Percentiles rank a stretch among this genome's conserved stretches.
These are phyloP conservation scores for Python bivittatus DNA, from an alignment of 2,113 vertebrate species.

Conservation along the genomic window DNA sequence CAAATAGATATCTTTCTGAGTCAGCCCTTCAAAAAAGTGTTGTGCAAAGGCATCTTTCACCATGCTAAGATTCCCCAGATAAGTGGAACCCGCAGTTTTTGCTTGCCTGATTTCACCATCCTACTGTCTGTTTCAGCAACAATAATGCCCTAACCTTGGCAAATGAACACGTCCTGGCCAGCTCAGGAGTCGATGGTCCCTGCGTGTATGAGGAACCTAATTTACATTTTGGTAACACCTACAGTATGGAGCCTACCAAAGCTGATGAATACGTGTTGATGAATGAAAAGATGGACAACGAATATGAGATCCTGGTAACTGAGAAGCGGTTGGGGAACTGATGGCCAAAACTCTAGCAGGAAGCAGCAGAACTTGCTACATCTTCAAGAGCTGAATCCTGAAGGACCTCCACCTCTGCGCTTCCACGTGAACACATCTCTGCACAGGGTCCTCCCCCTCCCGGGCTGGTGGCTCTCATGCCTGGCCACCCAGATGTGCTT, in stretches of 20 bases:
- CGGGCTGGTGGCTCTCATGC: neutral
- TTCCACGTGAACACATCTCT: constrained; percentile 15
- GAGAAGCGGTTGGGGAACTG: constrained; percentile 51
- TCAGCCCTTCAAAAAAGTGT: neutral
- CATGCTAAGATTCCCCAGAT: neutral
- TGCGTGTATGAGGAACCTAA: rapidly evolving
- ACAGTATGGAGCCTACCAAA: rapidly evolving
- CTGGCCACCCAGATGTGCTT: neutral
- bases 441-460: neutral
- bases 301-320: constrained; percentile 50
- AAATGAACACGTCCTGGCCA: neutral
- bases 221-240: neutral
- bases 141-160: constrained; percentile 1
- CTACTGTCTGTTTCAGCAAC: constrained; percentile 32
- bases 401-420: neutral
- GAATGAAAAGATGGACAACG: neutral
- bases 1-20: neutral
- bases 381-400: neutral
- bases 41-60: neutral
- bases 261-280: rapidly evolving
- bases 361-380: neutral
- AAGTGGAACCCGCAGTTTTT: neutral
- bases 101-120: neutral
- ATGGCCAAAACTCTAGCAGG: neutral
- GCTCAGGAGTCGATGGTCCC: neutral